Evolutionary conservation across 2,113 vertebrate genomes (phyloP), one percentile per base, ranked within the genome.

Genomic region (Cynoglossus semilaevis): DNA sequence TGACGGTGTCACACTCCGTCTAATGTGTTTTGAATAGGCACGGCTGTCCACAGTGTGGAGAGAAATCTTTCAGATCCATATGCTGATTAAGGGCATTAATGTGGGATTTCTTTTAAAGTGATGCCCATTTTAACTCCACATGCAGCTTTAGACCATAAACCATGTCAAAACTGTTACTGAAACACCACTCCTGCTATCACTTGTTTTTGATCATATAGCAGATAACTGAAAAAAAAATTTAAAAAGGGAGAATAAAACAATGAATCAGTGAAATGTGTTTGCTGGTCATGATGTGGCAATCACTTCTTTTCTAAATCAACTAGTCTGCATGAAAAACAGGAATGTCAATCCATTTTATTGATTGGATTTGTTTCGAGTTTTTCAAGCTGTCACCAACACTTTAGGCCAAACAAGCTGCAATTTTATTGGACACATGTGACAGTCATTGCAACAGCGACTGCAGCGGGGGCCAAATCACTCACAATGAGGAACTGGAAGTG

Each of bases 1-100:
- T 88, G 86, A 86, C 86, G 73, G 73, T 85, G 84, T 89, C 85
- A 84, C 79, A 83, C 74, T 83, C 73, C 80, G 70, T 69, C 60
- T 88, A 85, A 90, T 85, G 80, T 81, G 87, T 84, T 85, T 70
- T 81, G 72, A 83, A 88, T 87, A 84, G 83, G 67, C 79, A 69
- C 77, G 78, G 80, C 85, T 87, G 86, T 84, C 77, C 65, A 59
- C 51, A 68, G 68, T 80, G 74, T 63, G 6, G 22, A 62, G 73
- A 74, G 59, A 78, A 81, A 79, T 70, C 73, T 74, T 66, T 73
- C 70, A 77, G 80, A 88, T 84, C 73, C 79, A 80, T 81, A 85
- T 83, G 84, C 75, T 78, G 80, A 89, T 82, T 80, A 84, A 69
- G 56, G 52, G 69, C 79, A 80, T 84, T 83, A 74, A 79, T 81